phyloP scores from a whole-genome alignment of 2,113 vertebrate species.

The Amazona vittata region DNA sequence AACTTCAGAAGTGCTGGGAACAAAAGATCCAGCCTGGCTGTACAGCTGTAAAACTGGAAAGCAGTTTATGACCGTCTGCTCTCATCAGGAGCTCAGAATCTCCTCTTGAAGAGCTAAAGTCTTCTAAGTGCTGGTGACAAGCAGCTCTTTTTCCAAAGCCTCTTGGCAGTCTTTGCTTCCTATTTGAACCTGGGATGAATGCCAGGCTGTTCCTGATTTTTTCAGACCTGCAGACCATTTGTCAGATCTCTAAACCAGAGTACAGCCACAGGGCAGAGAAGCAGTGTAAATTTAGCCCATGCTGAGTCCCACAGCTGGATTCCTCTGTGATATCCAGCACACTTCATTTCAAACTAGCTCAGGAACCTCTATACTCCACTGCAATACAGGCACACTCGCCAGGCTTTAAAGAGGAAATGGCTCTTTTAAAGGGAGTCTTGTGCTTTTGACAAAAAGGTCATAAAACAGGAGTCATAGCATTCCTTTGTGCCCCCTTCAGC shows the following conservation, averaged over 20 bases:
- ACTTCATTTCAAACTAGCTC: neutral
- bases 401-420: neutral
- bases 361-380: neutral
- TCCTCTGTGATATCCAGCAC: neutral
- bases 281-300: slow-evolving; percentile 4
- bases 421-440: neutral
- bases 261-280: neutral
- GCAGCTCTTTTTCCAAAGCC: neutral
- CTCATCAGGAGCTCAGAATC: neutral
- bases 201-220: slow-evolving; percentile 28
- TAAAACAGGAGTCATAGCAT: neutral
- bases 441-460: neutral
- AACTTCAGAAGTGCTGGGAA: neutral
- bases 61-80: neutral
- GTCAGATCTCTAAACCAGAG: slow-evolving; percentile 9
- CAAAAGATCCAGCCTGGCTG: neutral
- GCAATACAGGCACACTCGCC: neutral
- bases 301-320: neutral
- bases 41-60: neutral
- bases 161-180: slow-evolving; percentile 13
- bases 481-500: neutral
- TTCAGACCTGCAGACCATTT: slow-evolving; percentile 13
- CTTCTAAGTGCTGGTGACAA: neutral
- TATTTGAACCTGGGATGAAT: slow-evolving; percentile 16
- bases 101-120: neutral